Base-by-base conservation (phyloP, 2,797 vertebrate species). In the Lepus oiostolus region DNA sequence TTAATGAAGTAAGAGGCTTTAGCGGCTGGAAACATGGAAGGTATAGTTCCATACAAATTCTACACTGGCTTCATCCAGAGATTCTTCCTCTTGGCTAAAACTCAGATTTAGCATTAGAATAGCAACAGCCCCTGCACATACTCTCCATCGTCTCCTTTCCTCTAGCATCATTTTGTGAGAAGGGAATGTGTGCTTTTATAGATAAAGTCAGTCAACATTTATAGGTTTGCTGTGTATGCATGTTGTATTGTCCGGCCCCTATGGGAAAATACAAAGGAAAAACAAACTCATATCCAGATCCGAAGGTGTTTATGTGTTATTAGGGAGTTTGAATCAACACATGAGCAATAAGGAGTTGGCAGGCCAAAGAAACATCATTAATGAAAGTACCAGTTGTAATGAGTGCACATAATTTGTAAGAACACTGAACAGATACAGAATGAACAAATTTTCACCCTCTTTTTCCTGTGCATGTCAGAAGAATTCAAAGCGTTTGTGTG, bases 101-200 rank as follows among this genome's bases (percentile, higher is more conserved):
- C 24, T 85, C 47, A 90, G 60, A 54, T 67, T 52, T 80, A 71
- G 71, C 12, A 21, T 58, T 42, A 32, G 26, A 35, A 35, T 35
- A 85, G 52, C 76, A 65, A 67, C 13, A 88, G 35, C 84, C 91
- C 92, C 58, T 50, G n/a, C 22, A 8, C 19, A 6, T 74, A 28
- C 1, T 89, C 54, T 50, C 24, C 26, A 14, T n/a, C 24, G 0
- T 63, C 63, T 42, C 19, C 60, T 82, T 65, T 82, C 80, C n/a
- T 91, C 71, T 6, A 62, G 60, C 47, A 68, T 75, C 28, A 38
- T 32, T 91, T 85, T 70, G 91, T 74, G 60, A 93, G 50, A 90
- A n/a, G 30, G 3, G n/a, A 72, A 16, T 17, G 6, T 24, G 14
- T 16, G 10, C 65, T 60, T 91, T 70, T 67, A 17, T 42, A 75